Conservation (phyloP, 1,140 invertebrate genomes). For the Acyrthosiphon pisum region DNA sequence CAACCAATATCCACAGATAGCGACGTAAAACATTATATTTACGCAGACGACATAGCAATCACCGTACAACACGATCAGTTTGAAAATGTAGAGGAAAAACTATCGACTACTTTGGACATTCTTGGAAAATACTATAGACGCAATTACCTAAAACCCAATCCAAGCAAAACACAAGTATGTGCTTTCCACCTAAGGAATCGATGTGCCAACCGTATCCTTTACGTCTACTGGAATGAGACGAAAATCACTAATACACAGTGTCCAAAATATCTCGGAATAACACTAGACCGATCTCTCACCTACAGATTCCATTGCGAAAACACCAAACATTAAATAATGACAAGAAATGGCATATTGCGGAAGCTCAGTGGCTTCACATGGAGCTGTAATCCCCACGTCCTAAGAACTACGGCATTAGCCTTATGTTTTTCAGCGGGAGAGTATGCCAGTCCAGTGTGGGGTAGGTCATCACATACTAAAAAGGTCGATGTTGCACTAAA, state of each 20-base stretch:
- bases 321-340: slow-evolving; percentile 38
- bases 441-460: neutral
- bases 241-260: neutral
- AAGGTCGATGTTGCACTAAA: too few species aligned
- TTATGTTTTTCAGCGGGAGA: too few species aligned
- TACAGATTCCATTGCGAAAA: slow-evolving; percentile 48
- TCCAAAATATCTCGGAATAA: slow-evolving; percentile 53
- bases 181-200: slow-evolving; percentile 64
- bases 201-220: slow-evolving; percentile 67
- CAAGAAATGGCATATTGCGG: slow-evolving; percentile 35
- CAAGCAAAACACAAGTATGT: slow-evolving; percentile 37
- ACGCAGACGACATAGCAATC: neutral
- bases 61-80: neutral
- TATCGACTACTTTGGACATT: slow-evolving; percentile 22
- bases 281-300: slow-evolving; percentile 39
- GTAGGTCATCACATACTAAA: too few species aligned
- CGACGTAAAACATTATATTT: slow-evolving; percentile 19
- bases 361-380: slow-evolving; percentile 18
- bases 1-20: slow-evolving; percentile 31
- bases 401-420: too few species aligned
- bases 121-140: slow-evolving; percentile 42
- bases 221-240: neutral
- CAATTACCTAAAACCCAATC: slow-evolving; percentile 40
- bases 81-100: slow-evolving; percentile 12
- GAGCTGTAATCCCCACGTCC: too few species aligned